Conservation (phyloP, 2,888 invertebrate genomes). For the Agonopterix subpropinquella region DNA sequence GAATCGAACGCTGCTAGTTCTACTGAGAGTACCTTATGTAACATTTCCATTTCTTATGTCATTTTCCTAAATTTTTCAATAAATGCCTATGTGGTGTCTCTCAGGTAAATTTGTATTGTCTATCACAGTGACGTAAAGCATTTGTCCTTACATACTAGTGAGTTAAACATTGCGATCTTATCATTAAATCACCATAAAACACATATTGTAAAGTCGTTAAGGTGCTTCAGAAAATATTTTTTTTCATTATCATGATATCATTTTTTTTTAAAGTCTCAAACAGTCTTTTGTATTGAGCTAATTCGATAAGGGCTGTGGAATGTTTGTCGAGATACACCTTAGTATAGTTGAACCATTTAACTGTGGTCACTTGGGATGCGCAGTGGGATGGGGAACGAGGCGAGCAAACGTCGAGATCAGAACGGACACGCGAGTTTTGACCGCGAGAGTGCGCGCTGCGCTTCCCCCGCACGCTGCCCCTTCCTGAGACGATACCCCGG, state of each 20-base stretch:
- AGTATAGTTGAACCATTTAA: slow-evolving; percentile 2
- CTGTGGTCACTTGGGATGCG: too few species aligned
- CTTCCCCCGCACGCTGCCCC: too few species aligned
- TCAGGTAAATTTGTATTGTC: slow-evolving; percentile 64
- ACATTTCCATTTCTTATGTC: slow-evolving; percentile 39
- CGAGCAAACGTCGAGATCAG: too few species aligned
- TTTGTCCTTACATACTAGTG: slow-evolving; percentile 74
- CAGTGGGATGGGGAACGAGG: too few species aligned
- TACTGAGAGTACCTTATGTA: slow-evolving; percentile 35
- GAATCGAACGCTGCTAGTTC: slow-evolving; percentile 33
- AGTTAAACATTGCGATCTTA: slow-evolving; percentile 69
- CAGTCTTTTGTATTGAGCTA: slow-evolving; percentile 72
- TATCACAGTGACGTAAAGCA: slow-evolving; percentile 74
- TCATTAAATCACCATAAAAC: slow-evolving; percentile 68
- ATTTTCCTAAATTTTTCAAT: slow-evolving; percentile 34
- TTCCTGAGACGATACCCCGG: too few species aligned
- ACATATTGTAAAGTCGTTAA: slow-evolving; percentile 64
- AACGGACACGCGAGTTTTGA: too few species aligned
- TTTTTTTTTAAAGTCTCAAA: slow-evolving; percentile 58
- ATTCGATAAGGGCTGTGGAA: slow-evolving; percentile 67
- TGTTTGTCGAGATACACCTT: slow-evolving; percentile 51
- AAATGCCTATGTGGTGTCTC: slow-evolving; percentile 60
- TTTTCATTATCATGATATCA: slow-evolving; percentile 50
- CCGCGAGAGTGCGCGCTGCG: too few species aligned
- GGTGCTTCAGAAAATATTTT: slow-evolving; percentile 70